Evolutionary conservation across 2,113 vertebrate genomes (phyloP), one percentile per base, ranked within the genome.

Genomic region (Archilochus colubris): DNA sequence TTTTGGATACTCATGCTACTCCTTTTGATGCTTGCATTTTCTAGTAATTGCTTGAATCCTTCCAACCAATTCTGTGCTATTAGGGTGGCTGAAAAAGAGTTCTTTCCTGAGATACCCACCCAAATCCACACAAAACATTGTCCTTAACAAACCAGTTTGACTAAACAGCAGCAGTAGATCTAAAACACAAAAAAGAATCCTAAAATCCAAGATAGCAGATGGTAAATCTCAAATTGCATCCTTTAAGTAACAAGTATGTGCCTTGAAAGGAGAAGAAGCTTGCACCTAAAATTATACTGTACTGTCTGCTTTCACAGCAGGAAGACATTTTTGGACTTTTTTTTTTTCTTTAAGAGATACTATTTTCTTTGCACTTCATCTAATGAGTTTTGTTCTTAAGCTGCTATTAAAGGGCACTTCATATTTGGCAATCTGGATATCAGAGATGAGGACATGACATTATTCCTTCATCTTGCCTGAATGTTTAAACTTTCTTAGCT

Each of bases 181-280:
- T 3, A 4, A 28, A 24, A 51, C 63, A 91, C 31, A 77, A 95
- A 94, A 88, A 70, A 22, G 64, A 54, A 5, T 78, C 73, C 86
- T 93, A 46, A 95, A 91, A 93, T 87, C 93, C 66, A 93, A 87
- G 44, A 81, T 58, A 96, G 64, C 97, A 96, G 93, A 95, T 77
- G 94, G 86, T 74, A 95, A 86, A 96, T 82, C 91, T 96, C 79
- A 96, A 77, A 95, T 72, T 89, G 77, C 86, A 84, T 61, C 68
- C 91, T 96, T 93, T 95, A 95, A 96, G 91, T 95, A 97, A 94
- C 88, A 95, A 97, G 77, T 87, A 81, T 50, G 94, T 86, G 87
- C 83, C 30, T 80, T 87, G 93, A 94, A 91, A 95, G 48, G 50
- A 94, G 95, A 86, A 89, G 80, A 92, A 93, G 62, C 72, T 88